A percentile compares a stretch with the other conserved stretches of the same genome.
These are phyloP conservation scores for Tinea semifulvella DNA, from an alignment of 2,888 invertebrate species.

Conservation along the genomic window DNA sequence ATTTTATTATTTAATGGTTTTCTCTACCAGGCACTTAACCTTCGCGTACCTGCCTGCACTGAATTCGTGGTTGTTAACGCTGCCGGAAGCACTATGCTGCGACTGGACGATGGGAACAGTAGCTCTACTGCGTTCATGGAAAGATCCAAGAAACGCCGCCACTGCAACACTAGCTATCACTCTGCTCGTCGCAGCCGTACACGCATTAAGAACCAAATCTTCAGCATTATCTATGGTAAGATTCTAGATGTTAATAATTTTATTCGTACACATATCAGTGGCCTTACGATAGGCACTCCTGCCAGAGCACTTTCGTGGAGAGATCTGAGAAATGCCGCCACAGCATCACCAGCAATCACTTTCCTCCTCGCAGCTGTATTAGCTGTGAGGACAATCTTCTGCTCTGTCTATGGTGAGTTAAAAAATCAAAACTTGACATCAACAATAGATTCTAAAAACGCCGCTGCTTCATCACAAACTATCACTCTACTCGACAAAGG, in stretches of 20 bases:
- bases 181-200: slow-evolving; percentile 66
- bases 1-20: slow-evolving; percentile 17
- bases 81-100: slow-evolving; percentile 92
- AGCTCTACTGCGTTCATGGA: slow-evolving; percentile 80
- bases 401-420: too few relatives aligned
- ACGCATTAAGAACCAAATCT: slow-evolving; percentile 48
- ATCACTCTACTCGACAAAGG: too few relatives aligned
- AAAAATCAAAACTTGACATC: too few relatives aligned
- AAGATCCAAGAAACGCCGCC: slow-evolving; percentile 83
- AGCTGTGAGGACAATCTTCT: too few relatives aligned
- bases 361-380: too few relatives aligned
- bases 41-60: slow-evolving; percentile 92
- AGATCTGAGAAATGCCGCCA: too few relatives aligned
- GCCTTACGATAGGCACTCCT: too few relatives aligned
- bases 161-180: slow-evolving; percentile 75
- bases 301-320: too few relatives aligned
- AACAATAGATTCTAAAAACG: too few relatives aligned
- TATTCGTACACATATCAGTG: too few relatives aligned
- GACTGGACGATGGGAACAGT: slow-evolving; percentile 99
- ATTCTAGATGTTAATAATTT: neutral
- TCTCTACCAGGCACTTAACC: slow-evolving; percentile 76
- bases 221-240: slow-evolving; percentile 58
- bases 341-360: too few relatives aligned
- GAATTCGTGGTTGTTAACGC: slow-evolving; percentile 89
- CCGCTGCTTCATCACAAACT: too few relatives aligned